phyloP scores from a whole-genome alignment of 2,888 invertebrate species.

The Caradrina clavipalpis region DNA sequence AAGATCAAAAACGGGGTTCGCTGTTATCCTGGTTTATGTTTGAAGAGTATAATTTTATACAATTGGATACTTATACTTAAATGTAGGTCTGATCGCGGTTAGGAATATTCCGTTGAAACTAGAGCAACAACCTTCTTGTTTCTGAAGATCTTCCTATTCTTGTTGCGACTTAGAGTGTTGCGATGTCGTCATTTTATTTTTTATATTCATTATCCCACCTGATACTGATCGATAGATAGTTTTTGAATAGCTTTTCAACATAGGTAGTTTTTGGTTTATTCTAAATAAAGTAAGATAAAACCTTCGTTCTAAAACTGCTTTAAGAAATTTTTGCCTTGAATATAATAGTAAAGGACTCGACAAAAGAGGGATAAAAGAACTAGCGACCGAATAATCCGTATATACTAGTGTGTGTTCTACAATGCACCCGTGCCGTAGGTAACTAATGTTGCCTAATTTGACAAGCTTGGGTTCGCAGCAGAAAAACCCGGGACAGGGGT shows the following conservation, averaged over 20 bases:
- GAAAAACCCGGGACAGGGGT: conserved; percentile 56
- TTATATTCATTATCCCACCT: too few species aligned
- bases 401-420: conserved; percentile 33
- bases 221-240: neutral
- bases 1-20: conserved; percentile 48
- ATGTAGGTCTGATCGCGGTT: conserved; percentile 3
- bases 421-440: conserved; percentile 42
- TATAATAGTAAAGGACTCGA: neutral
- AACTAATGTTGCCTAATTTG: conserved; percentile 59
- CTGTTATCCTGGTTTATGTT: conserved; percentile 41
- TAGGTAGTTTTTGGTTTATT: conserved; percentile 1
- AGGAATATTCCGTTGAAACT: conserved; percentile 12
- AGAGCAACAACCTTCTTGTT: neutral
- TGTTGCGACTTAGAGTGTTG: too few species aligned
- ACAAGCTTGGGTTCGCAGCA: conserved; percentile 52
- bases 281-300: neutral
- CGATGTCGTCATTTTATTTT: conserved; percentile 4
- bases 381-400: conserved; percentile 30
- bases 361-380: conserved; percentile 16
- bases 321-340: conserved; percentile 10
- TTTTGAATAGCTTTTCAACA: too few species aligned
- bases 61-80: conserved; percentile 25
- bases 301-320: neutral
- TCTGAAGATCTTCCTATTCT: neutral
- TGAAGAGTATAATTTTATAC: conserved; percentile 32